Base-by-base conservation (phyloP, 2,888 invertebrate genomes). In the Ormyrus pomaceus region DNA sequence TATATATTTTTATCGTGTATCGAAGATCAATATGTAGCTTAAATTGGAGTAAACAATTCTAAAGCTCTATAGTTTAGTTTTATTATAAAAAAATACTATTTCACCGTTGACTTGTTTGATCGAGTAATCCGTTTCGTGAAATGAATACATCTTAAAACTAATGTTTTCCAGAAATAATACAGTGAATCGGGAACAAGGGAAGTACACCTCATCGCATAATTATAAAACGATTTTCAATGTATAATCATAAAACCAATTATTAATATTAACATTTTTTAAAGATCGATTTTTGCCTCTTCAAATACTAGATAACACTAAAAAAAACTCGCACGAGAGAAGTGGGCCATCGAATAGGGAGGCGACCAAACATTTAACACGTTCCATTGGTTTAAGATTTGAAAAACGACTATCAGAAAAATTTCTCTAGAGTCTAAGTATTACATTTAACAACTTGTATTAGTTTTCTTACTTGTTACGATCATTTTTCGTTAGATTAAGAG, bases 391-490 rank as follows among this genome's bases (percentile, higher is more conserved):
- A 64, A 71, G 55, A 80, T 65, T 76, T 72, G 51, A 68, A 76
- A 71, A 80, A 80, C 72, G 62, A 58, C 66, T 75, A 75, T 75
- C 71, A 66, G 70, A 80, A 75, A 69, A 72, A 61, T 74, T 34
- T 13, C 0, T 71, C 59, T 80, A 80, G 50, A 55, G 48, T 71
- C 74, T 75, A 76, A 34, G 61, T 66, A 71, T 76, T 70, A 80
- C 75, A 80, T 71, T 80, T 13, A 75, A 75, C 65, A 66, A 75
- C 51, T 70, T 79, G 55, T 53, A 68, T 65, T 75, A 76, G 59
- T 62, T 73, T 62, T 70, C 7, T 72, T 68, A 65, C 34, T 58
- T 65, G n/a, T 65, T 75, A 58, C 8, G 45, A 59, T 51, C 58
- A 2, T 64, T 55, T 72, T 73, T 61, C 9, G 45, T 48, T 61